A percentile compares a stretch with the other conserved stretches of the same genome.
phyloP scores from a whole-genome alignment of 2,797 vertebrate species.

The Micrastur ruficollis region DNA sequence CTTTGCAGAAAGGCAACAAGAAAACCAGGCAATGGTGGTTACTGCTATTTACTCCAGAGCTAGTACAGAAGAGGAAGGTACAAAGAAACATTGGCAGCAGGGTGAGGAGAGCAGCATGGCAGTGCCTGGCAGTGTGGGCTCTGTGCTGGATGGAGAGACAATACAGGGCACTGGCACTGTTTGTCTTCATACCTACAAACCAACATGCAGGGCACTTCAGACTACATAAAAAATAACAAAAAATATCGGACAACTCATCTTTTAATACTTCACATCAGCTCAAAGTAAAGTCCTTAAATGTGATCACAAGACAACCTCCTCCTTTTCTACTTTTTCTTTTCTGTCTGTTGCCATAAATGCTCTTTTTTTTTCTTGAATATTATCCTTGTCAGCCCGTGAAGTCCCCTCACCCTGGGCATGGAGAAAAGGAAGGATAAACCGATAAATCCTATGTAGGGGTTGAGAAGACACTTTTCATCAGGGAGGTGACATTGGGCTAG shows the following conservation, averaged over 20 bases:
- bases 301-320: neutral
- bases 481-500: neutral
- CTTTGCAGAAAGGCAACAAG: neutral
- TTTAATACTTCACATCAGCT: neutral
- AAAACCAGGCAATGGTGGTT: neutral
- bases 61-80: neutral
- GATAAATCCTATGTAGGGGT: fast-evolving
- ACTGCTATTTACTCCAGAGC: neutral
- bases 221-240: neutral
- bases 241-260: neutral
- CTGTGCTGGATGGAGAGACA: neutral
- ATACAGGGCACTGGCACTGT: neutral
- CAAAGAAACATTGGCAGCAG: neutral
- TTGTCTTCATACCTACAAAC: neutral
- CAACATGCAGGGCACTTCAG: neutral
- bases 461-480: neutral
- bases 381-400: neutral
- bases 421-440: neutral
- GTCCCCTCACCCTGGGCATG: neutral
- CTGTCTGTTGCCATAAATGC: neutral
- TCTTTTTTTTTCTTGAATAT: neutral
- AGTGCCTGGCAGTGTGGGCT: neutral
- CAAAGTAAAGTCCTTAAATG: neutral
- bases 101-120: neutral
- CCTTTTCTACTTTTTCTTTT: neutral